Evolutionary conservation across 2,113 vertebrate genomes (phyloP).

Genomic region (Planiliza haematocheilus): DNA sequence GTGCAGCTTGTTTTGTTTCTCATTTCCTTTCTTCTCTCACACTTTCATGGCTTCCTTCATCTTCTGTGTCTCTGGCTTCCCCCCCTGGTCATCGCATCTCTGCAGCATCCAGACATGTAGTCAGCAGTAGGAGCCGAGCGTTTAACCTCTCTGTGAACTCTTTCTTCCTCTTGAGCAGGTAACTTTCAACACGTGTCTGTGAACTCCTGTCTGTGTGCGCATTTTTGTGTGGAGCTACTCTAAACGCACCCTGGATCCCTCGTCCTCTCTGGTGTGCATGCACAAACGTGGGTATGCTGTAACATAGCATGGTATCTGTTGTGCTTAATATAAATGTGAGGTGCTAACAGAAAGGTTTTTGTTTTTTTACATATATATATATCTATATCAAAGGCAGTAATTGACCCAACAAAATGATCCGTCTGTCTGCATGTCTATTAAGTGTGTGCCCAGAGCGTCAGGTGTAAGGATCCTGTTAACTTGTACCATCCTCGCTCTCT

Average conservation of each 20-base stretch:
- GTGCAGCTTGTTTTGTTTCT: conserved; percentile 32
- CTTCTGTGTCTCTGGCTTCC: not conserved
- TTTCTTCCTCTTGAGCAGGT: conserved; percentile 77
- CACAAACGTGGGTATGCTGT: conserved; percentile 1
- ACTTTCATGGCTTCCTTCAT: conserved; percentile 15
- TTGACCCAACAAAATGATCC: conserved; percentile 29
- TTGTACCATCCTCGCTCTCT: conserved; percentile 2
- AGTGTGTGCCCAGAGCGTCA: too few species aligned
- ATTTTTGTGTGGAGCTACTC: not conserved
- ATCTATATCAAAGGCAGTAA: conserved; percentile 34
- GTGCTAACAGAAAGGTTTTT: conserved; percentile 33
- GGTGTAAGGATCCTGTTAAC: conserved; percentile 47
- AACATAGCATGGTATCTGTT: conserved; percentile 4
- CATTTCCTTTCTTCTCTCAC: not conserved
- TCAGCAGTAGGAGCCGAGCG: conserved; percentile 51
- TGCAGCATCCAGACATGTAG: conserved; percentile 73
- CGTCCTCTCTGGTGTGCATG: not conserved
- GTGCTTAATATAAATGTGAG: conserved; percentile 34
- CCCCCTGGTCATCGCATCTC: conserved; percentile 30
- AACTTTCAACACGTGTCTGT: conserved; percentile 57
- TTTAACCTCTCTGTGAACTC: conserved; percentile 49
- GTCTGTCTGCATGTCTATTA: conserved; percentile 32
- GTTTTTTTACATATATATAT: too few species aligned
- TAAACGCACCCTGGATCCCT: not conserved
- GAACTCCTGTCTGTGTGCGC: not conserved